Evolutionary conservation across 1,140 invertebrate genomes (phyloP), one percentile per base, ranked within the genome.

Genomic region (Homarus americanus): DNA sequence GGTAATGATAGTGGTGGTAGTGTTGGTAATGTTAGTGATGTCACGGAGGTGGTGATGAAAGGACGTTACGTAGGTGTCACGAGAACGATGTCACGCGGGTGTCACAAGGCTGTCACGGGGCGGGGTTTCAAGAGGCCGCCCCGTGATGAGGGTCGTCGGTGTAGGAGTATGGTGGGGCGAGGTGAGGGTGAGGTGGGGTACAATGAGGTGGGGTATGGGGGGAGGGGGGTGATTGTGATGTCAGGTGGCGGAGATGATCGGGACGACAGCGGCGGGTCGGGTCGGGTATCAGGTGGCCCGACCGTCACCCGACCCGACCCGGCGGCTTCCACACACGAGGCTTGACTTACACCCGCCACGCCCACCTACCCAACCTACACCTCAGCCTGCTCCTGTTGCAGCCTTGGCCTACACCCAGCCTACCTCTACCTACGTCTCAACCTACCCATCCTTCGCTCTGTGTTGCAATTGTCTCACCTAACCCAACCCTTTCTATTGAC

Each of bases 161-260:
- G 41, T 24, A 32, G 36, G 41, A 15, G 76, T 78, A n/a, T n/a
- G 10, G 15, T 28, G 76, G 76, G 12, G 3, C 17, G 78, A 28
- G 1, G 24, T 44, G 1, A 0, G 20, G 53, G 12, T 58, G 53
- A 58, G 4, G n/a, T n/a, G n/a, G n/a, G n/a, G n/a, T n/a, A n/a
- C n/a, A n/a, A n/a, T n/a, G n/a, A n/a, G n/a, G n/a, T n/a, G n/a
- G n/a, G n/a, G n/a, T n/a, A n/a, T n/a, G n/a, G n/a, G n/a, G n/a
- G n/a, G 32, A 15, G 40, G 12, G 78, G n/a, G 63, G 82, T 83
- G 82, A 83, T 83, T 83, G 82, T 83, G 82, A 83, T 83, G 82
- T 83, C 82, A 83, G 63, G 82, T 1, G 32, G 82, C 53, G 15
- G 20, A 15, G 17, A 32, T 34, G 36, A 69, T 63, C 53, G 34